Evolutionary conservation across 2,113 vertebrate genomes (phyloP).

Genomic region (Sinocyclocheilus anshuiensis): DNA sequence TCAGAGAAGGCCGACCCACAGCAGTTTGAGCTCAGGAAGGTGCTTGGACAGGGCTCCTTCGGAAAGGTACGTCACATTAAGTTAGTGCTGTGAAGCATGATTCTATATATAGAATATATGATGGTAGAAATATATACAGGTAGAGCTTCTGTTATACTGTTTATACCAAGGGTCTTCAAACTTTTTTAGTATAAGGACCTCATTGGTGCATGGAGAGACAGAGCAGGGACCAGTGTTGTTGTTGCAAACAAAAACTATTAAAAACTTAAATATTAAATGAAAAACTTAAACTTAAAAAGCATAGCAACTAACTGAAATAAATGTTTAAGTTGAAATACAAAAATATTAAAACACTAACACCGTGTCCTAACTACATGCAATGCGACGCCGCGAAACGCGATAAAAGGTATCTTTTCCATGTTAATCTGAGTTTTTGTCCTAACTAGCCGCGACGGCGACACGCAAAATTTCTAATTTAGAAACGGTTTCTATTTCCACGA

Average conservation of each 20-base stretch:
- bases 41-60: slow-evolving; percentile 86
- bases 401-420: too few relatives aligned
- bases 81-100: neutral
- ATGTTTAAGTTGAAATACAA: neutral
- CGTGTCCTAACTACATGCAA: too few relatives aligned
- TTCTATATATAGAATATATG: neutral
- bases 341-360: neutral
- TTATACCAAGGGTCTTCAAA: neutral
- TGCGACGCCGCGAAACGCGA: too few relatives aligned
- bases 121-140: neutral
- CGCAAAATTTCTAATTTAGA: too few relatives aligned
- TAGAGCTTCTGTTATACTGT: neutral
- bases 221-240: neutral
- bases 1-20: slow-evolving; percentile 85
- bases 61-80: slow-evolving; percentile 78
- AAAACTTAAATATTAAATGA: neutral
- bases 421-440: too few relatives aligned
- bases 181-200: neutral
- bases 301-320: neutral
- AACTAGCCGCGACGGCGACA: too few relatives aligned
- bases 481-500: too few relatives aligned
- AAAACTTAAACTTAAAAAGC: neutral
- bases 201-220: neutral
- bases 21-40: slow-evolving; percentile 85
- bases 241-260: neutral